Evolutionary conservation across 2,888 invertebrate genomes (phyloP).

Genomic region (Polydrusus cervinus): DNA sequence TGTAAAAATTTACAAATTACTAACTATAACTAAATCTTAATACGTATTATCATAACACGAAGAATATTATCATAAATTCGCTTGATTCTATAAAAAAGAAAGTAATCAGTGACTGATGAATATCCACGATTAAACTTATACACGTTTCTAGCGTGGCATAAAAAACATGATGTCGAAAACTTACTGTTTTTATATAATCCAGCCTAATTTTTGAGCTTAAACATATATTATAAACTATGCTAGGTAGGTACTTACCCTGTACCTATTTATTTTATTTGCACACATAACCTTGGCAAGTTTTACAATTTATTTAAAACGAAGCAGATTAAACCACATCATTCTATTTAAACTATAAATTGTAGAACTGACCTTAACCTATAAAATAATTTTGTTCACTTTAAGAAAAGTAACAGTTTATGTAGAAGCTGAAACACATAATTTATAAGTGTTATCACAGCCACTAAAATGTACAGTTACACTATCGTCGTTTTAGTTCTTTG

Average conservation of each 20-base stretch:
- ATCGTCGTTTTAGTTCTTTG: background rate
- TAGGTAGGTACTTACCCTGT: slow-evolving; percentile 24
- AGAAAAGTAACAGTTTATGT: slow-evolving; percentile 26
- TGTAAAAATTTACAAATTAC: slow-evolving; percentile 52
- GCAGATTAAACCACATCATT: background rate
- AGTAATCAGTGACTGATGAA: background rate
- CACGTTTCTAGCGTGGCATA: background rate
- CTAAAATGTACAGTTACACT: slow-evolving; percentile 17
- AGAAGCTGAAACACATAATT: slow-evolving; percentile 32
- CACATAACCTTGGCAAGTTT: slow-evolving; percentile 5
- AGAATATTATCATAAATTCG: slow-evolving; percentile 13
- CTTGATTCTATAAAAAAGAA: slow-evolving; percentile 8
- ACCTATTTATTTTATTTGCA: slow-evolving; percentile 39
- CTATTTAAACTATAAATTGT: background rate
- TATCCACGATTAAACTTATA: background rate
- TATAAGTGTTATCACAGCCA: slow-evolving; percentile 33
- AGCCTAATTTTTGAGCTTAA: slow-evolving; percentile 39
- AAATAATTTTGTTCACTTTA: slow-evolving; percentile 5
- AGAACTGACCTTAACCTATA: background rate
- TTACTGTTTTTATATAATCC: slow-evolving; percentile 21
- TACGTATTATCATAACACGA: slow-evolving; percentile 28
- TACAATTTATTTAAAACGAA: background rate
- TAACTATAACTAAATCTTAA: slow-evolving; percentile 31
- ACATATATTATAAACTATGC: slow-evolving; percentile 25
- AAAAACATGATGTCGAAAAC: slow-evolving; percentile 33